Evolutionary conservation across 1,140 invertebrate genomes (phyloP).

Genomic region (Nymphalis io): DNA sequence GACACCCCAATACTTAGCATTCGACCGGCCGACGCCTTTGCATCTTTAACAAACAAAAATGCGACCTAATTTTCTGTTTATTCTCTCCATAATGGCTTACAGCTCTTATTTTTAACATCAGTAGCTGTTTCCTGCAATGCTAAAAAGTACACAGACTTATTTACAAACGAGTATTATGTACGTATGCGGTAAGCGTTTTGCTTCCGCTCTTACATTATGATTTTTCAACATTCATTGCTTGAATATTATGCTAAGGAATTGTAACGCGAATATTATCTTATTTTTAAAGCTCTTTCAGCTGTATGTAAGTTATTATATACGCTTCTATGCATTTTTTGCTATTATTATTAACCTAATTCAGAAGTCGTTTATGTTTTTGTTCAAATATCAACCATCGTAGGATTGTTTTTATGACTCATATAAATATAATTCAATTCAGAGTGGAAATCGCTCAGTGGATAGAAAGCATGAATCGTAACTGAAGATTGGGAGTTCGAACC

Average conservation of each 20-base stretch:
- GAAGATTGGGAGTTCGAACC: too few species aligned
- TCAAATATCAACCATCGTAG: too few species aligned
- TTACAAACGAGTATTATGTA: slow-evolving; percentile 3
- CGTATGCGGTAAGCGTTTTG: slow-evolving; percentile 1
- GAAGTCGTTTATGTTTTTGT: too few species aligned
- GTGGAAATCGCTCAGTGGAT: too few species aligned
- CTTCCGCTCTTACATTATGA: background rate
- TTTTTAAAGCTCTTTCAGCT: background rate
- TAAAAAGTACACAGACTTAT: background rate
- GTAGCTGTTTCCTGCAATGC: slow-evolving; percentile 18
- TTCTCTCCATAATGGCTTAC: slow-evolving; percentile 13
- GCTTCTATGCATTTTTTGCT: too few species aligned
- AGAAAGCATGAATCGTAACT: too few species aligned
- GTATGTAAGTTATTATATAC: background rate
- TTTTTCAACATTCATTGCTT: slow-evolving; percentile 6
- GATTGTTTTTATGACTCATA: too few species aligned
- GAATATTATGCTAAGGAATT: background rate
- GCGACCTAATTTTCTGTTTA: slow-evolving; percentile 28
- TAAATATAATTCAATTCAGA: too few species aligned
- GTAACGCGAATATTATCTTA: background rate
- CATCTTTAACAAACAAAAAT: slow-evolving; percentile 14
- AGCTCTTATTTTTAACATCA: slow-evolving; percentile 27
- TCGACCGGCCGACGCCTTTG: slow-evolving; percentile 25
- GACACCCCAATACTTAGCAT: slow-evolving; percentile 33
- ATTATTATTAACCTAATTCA: too few species aligned